Evolutionary conservation across 2,113 vertebrate genomes (phyloP), one percentile per base, ranked within the genome.

Genomic region (Garra rufa): DNA sequence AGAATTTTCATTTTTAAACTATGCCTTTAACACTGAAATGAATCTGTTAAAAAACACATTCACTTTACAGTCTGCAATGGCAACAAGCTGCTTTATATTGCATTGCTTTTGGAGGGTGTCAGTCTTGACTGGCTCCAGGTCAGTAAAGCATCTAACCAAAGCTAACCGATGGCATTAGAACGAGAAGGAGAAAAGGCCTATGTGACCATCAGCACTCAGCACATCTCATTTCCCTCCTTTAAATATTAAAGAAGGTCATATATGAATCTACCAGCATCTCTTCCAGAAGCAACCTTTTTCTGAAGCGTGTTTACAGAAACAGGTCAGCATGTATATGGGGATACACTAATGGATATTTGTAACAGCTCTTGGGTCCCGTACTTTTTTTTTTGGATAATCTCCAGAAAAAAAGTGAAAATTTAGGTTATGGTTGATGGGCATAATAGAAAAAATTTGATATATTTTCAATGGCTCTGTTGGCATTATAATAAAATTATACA

Each of bases 191-290:
- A 14, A 65, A 5, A 30, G 14, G 11, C 46, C n/a, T 82, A 50
- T 70, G 69, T 81, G 41, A 67, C 38, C 44, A 71, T 57, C 24
- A 24, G 73, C 59, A 86, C 17, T 77, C 85, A 86, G 81, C 74
- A 71, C 8, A 57, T 77, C 78, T 74, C 28, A 81, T 59, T 86
- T 52, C 26, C 48, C 24, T 44, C 10, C 63, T 83, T 86, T 82
- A 83, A 86, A 83, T 78, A 86, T 86, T 86, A 14, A 86, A 59
- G 38, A 83, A 83, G 74, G 85, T 86, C 80, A 86, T 44, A 52
- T 83, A 50, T 28, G 50, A 74, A 6, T 74, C 50, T 41, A 30
- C 26, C 24, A 70, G 24, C 44, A 43, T 81, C 24, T 57, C 57
- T 65, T 82, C 70, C 26, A 76, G 21, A 48, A 55, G 14, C 43